Percentiles rank a stretch among this genome's conserved stretches.
phyloP scores from a whole-genome alignment of 2,113 vertebrate genomes.

The Tenebrosternarchus preto region DNA sequence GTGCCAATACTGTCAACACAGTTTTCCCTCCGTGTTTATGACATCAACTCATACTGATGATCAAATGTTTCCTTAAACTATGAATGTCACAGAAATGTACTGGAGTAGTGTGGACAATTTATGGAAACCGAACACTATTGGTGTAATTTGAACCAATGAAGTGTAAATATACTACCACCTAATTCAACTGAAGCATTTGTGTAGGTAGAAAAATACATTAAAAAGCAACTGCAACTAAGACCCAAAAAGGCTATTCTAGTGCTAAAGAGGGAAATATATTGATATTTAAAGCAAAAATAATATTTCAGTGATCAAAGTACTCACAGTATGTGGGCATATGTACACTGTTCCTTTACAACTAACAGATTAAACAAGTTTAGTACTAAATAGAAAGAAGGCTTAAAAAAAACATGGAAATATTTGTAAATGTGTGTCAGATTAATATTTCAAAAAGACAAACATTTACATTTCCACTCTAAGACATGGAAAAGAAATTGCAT shows the following conservation, averaged over 20 bases:
- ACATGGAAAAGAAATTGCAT: constrained; percentile 74
- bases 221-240: constrained; percentile 56
- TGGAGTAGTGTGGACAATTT: constrained; percentile 4
- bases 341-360: constrained; percentile 70
- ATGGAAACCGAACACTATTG: constrained; percentile 22
- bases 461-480: constrained; percentile 41
- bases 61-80: constrained; percentile 4
- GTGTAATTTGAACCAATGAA: not conserved
- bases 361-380: constrained; percentile 79
- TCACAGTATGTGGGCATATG: constrained; percentile 78
- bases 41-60: constrained; percentile 15
- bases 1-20: not conserved
- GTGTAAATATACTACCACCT: constrained; percentile 7
- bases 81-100: not conserved
- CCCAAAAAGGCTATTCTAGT: constrained; percentile 48
- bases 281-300: constrained; percentile 75
- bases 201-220: constrained; percentile 63
- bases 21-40: not conserved
- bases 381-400: constrained; percentile 69
- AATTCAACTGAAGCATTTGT: constrained; percentile 33
- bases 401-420: constrained; percentile 64
- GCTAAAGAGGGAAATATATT: constrained; percentile 57
- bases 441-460: constrained; percentile 60
- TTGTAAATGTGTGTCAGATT: constrained; percentile 64
- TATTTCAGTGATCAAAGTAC: constrained; percentile 79